Evolutionary conservation across 2,797 vertebrate genomes (phyloP), one percentile per base, ranked within the genome.

Genomic region (Sebastes flavidus): DNA sequence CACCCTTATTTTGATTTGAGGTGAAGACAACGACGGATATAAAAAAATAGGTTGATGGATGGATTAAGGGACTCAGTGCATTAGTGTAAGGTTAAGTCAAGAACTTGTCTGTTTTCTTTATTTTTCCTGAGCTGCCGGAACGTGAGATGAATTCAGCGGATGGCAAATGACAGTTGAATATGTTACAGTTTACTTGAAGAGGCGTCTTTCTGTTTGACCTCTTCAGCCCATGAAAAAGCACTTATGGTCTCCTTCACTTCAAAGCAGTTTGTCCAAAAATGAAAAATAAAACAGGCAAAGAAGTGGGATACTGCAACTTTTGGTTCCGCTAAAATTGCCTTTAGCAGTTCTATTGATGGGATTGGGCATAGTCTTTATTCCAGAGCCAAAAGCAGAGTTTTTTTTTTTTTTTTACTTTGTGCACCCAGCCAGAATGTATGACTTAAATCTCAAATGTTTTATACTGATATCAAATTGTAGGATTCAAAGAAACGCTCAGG

Each of bases 31-130:
- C 11, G 11, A 62, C 30, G 24, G 18, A 13, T 22, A 72, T 25
- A 69, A 27, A 12, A 68, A 55, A 63, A 58, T 18, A 8, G 56
- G 65, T 52, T 83, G 86, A 90, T 88, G 63, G 83, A 86, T 75
- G 70, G 82, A 80, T 88, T 75, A 77, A 42, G 42, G 71, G 82
- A 82, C 72, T 75, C 29, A 13, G 72, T 75, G 82, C 70, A 58
- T 80, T 70, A 89, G 75, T 2, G 5, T 79, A 75, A 90, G 80
- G 80, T 85, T 81, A 79, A 84, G 77, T 77, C 72, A 82, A 88
- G 60, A 86, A 80, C 87, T 70, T 67, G 78, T 85, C 84, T 77
- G 73, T 77, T 83, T 88, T 83, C 72, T 61, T 75, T 81, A 75
- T 81, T 87, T 87, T 82, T 62, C 78, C 70, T 14, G 30, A 80